Evolutionary conservation across 1,140 invertebrate genomes (phyloP).

Genomic region (Anoplophora glabripennis): DNA sequence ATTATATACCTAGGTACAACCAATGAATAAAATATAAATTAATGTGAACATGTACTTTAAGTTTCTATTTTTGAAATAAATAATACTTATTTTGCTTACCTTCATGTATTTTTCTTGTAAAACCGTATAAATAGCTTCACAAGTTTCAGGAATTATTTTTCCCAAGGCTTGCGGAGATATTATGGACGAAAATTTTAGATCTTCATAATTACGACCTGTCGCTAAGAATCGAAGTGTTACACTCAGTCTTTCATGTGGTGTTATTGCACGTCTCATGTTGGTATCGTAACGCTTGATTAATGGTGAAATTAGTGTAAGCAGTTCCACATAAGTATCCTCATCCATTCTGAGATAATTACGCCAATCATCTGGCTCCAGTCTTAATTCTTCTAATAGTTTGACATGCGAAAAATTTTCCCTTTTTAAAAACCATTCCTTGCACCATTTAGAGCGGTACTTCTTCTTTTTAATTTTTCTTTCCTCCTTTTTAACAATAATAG

Average conservation of each 20-base stretch:
- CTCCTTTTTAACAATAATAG: no score
- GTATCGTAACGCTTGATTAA: neutral
- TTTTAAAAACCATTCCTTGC: conserved; percentile 9
- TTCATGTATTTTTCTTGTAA: neutral
- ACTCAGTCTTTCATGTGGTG: neutral
- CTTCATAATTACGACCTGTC: no score
- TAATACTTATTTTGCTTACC: no score
- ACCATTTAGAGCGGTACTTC: neutral
- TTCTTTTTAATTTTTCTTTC: no score
- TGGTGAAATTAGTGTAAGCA: neutral
- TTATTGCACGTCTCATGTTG: neutral
- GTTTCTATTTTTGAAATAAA: no score
- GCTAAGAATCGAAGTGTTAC: neutral
- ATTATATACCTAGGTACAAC: no score
- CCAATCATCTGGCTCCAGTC: conserved; percentile 29
- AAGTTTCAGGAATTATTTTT: neutral
- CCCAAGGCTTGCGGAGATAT: neutral
- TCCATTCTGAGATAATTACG: conserved; percentile 32
- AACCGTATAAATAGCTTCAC: neutral
- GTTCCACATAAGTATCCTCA: conserved; percentile 9
- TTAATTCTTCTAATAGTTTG: conserved; percentile 34
- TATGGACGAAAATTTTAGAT: neutral
- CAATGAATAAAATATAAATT: no score
- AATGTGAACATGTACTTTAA: no score
- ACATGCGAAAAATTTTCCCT: conserved; percentile 18